Conservation (phyloP, 2,888 invertebrate species). For the Rambutsinella grinnellia region DNA sequence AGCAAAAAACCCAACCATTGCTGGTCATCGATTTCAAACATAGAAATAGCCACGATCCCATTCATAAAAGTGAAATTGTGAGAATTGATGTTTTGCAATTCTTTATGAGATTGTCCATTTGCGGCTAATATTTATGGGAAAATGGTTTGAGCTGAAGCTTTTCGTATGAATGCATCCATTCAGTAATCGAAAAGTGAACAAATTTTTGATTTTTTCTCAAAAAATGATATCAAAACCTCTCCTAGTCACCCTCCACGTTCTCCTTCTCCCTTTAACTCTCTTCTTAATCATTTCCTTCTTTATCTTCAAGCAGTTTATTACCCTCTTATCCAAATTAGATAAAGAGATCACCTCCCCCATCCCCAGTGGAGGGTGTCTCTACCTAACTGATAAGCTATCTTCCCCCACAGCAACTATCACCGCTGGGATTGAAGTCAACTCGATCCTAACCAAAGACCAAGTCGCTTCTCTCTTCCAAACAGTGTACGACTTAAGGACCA, state of each 20-base stretch:
- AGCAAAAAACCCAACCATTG: too few relatives aligned
- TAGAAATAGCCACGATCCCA: too few relatives aligned
- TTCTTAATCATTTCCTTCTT: not conserved
- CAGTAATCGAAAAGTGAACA: too few relatives aligned
- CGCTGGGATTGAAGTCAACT: not conserved
- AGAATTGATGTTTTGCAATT: too few relatives aligned
- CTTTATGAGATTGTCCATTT: too few relatives aligned
- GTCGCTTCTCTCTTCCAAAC: not conserved
- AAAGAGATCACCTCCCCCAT: conserved; percentile 18
- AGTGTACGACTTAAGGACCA: conserved; percentile 12
- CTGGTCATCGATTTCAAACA: too few relatives aligned
- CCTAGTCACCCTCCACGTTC: not conserved
- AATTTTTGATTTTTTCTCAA: too few relatives aligned
- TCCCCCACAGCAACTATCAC: conserved; percentile 16
- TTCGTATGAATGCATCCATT: too few relatives aligned
- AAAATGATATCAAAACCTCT: not conserved
- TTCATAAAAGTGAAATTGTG: too few relatives aligned
- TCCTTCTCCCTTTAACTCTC: conserved; percentile 4
- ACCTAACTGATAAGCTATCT: conserved; percentile 6
- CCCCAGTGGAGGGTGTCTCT: not conserved
- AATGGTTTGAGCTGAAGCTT: too few relatives aligned
- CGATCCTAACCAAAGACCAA: not conserved
- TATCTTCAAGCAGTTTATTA: not conserved
- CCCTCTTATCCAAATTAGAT: not conserved
- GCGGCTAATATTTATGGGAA: too few relatives aligned